Conservation (phyloP, 2,797 vertebrate genomes). For the Martes flavigula region DNA sequence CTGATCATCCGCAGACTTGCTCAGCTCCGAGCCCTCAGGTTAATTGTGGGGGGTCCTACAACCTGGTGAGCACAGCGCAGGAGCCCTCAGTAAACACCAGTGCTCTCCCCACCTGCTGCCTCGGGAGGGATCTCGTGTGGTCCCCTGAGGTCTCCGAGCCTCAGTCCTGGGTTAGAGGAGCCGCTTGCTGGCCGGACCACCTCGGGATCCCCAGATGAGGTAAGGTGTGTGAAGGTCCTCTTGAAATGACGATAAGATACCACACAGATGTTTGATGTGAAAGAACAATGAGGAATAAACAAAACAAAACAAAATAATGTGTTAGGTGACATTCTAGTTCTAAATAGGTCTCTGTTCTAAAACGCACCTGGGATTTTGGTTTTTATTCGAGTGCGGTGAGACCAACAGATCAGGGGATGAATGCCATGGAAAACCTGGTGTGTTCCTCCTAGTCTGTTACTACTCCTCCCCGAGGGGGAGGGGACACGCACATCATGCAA, state of each 20-base stretch:
- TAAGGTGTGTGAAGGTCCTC: too few species aligned
- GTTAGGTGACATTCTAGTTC: background rate
- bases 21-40: background rate
- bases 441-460: background rate
- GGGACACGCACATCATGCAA: background rate
- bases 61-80: background rate
- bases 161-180: background rate
- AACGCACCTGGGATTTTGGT: background rate
- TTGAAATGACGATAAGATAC: background rate
- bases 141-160: background rate
- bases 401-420: background rate
- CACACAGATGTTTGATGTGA: background rate
- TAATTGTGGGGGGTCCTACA: background rate
- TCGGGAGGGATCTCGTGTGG: background rate
- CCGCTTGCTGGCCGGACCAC: background rate
- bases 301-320: background rate
- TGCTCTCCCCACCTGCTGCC: background rate
- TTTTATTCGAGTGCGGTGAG: background rate
- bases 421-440: background rate
- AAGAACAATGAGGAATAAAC: background rate
- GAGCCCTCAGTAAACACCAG: background rate
- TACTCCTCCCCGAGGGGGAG: too few species aligned
- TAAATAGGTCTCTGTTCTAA: background rate
- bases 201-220: background rate
- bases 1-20: background rate